phyloP scores from a whole-genome alignment of 2,797 vertebrate species.

The Tenualosa ilisha region DNA sequence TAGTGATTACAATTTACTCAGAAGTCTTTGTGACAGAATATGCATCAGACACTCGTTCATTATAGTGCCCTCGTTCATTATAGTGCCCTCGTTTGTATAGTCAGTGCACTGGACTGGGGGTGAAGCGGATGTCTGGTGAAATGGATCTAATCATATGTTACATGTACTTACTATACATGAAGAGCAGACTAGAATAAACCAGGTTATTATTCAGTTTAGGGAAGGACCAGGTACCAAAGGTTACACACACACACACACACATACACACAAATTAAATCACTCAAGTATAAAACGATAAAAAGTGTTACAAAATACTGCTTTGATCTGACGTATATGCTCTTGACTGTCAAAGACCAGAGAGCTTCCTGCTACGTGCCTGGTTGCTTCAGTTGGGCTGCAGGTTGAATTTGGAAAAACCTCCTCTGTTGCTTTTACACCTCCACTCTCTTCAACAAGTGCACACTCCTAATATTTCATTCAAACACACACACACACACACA shows the following conservation, averaged over 20 bases:
- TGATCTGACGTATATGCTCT: not conserved
- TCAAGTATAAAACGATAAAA: not conserved
- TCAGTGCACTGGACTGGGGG: not conserved
- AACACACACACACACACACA: slow-evolving; percentile 15
- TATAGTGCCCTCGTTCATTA: not conserved
- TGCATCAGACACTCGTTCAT: not conserved
- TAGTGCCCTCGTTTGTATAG: not conserved
- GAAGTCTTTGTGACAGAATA: not conserved
- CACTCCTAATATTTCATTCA: no score
- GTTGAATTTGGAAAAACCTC: not conserved
- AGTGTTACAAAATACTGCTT: slow-evolving; percentile 2
- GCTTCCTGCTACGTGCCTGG: not conserved
- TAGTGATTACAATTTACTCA: not conserved
- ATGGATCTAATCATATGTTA: not conserved
- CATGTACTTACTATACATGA: not conserved
- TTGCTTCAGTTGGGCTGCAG: not conserved
- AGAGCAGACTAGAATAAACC: not conserved
- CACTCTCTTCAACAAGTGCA: not conserved
- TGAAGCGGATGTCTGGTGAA: no score
- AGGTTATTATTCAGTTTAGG: not conserved
- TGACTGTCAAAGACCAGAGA: not conserved
- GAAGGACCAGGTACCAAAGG: not conserved
- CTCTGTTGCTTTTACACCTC: not conserved
- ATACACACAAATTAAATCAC: not conserved
- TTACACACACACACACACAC: not conserved